Conservation (phyloP, 2,113 vertebrate species). For the Siniperca knerii region DNA sequence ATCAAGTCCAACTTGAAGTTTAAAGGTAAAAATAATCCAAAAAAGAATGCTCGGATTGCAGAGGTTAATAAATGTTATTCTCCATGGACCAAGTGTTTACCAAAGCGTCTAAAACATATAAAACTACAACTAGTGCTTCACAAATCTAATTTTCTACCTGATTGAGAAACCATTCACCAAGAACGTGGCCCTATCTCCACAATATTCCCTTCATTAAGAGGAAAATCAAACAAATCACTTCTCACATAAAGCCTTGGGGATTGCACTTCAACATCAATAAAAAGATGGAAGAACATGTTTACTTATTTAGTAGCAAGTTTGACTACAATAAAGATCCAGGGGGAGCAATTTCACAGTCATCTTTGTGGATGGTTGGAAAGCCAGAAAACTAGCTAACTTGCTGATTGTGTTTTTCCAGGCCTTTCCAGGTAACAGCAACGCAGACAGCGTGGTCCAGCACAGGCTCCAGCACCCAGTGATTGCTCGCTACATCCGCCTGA, state of each 20-base stretch:
- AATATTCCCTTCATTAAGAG: constrained; percentile 59
- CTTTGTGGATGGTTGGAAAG: neutral
- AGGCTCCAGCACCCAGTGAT: constrained; percentile 65
- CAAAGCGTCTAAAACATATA: constrained; percentile 38
- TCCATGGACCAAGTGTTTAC: constrained; percentile 49
- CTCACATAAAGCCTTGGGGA: constrained; percentile 24
- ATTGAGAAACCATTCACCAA: constrained; percentile 54
- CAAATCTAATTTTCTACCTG: constrained; percentile 68
- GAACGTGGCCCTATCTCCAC: constrained; percentile 40
- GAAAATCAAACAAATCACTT: constrained; percentile 47
- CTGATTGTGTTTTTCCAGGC: constrained; percentile 42
- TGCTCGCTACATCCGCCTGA: constrained; percentile 62
- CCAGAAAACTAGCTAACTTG: neutral
- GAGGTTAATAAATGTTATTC: constrained; percentile 51
- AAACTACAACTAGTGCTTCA: constrained; percentile 48
- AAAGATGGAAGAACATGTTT: constrained; percentile 9
- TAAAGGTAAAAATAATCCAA: neutral
- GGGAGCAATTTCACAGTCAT: neutral
- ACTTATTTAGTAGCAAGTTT: neutral
- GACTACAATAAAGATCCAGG: constrained; percentile 8
- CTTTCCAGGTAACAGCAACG: constrained; percentile 72
- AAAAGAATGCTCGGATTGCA: neutral
- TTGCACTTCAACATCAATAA: constrained; percentile 14
- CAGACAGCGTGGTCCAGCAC: constrained; percentile 75
- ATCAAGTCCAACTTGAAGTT: constrained; percentile 1